phyloP scores from a whole-genome alignment of 2,888 invertebrate genomes.

The Serrognathus titanus region DNA sequence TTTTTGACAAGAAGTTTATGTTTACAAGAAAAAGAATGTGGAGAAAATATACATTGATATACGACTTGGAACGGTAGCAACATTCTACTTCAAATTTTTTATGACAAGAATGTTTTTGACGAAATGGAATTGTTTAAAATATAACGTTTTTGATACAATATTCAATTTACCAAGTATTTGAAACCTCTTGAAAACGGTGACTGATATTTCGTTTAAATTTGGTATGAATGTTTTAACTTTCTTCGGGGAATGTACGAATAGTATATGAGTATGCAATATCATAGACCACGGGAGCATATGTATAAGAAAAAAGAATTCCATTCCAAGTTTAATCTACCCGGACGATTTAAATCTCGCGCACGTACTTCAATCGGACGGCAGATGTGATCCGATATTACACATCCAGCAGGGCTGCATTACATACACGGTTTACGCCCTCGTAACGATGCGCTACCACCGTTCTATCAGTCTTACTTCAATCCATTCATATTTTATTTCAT shows the following conservation, averaged over 20 bases:
- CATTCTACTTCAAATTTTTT: too few species aligned
- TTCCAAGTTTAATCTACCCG: constrained; percentile 41
- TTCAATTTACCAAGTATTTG: too few species aligned
- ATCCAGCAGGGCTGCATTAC: constrained; percentile 32
- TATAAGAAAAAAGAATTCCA: constrained; percentile 40
- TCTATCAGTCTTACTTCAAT: constrained; percentile 26
- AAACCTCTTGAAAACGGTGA: too few species aligned
- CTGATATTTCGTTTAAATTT: too few species aligned
- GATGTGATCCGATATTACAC: constrained; percentile 42
- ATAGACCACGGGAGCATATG: constrained; percentile 37
- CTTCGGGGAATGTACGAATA: constrained; percentile 26
- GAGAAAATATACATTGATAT: too few species aligned
- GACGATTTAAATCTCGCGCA: constrained; percentile 43
- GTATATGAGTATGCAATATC: constrained; percentile 34
- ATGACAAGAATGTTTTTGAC: too few species aligned
- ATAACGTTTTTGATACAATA: too few species aligned
- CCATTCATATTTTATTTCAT: constrained; percentile 20
- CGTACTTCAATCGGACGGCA: constrained; percentile 43
- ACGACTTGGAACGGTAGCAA: too few species aligned
- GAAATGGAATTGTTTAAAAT: too few species aligned
- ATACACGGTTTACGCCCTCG: constrained; percentile 38
- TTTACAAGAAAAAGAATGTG: too few species aligned
- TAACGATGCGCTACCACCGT: constrained; percentile 28
- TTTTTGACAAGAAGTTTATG: too few species aligned
- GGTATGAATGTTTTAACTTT: not conserved